Conservation (phyloP, 2,113 vertebrate species). For the Apus apus region DNA sequence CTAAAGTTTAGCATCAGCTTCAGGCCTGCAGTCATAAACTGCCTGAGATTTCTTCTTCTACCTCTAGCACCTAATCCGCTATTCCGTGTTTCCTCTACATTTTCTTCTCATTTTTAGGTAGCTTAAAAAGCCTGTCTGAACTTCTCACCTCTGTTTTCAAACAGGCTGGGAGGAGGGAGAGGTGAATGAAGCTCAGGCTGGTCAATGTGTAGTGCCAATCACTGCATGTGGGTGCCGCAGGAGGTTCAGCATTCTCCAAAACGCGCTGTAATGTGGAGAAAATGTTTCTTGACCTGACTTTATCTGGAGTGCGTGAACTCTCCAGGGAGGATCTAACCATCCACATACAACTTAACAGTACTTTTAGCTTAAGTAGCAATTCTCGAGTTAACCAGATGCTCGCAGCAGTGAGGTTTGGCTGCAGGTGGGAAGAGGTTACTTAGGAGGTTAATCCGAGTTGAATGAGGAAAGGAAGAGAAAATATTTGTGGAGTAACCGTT, state of each 20-base stretch:
- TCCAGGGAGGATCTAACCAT: neutral
- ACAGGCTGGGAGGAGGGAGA: neutral
- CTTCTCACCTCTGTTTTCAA: neutral
- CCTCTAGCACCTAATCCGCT: neutral
- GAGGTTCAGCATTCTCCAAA: fast-evolving
- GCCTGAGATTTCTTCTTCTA: neutral
- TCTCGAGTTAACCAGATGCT: neutral
- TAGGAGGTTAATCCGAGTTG: fast-evolving
- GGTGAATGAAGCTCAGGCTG: neutral
- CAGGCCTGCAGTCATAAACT: neutral
- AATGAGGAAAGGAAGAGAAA: too few species aligned
- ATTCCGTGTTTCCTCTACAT: neutral
- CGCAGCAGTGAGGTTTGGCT: fast-evolving
- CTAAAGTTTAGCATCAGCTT: neutral
- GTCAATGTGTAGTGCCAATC: neutral
- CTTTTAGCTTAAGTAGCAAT: neutral
- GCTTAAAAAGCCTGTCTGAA: neutral
- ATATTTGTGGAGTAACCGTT: neutral
- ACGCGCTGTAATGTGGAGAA: fast-evolving
- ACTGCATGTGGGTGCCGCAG: fast-evolving
- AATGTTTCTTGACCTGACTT: neutral
- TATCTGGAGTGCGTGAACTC: fast-evolving
- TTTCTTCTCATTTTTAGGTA: neutral
- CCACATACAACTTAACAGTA: fast-evolving
- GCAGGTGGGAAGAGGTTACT: neutral